Percentiles rank a stretch among this genome's conserved stretches.
These are phyloP conservation scores for Metopolophium dirhodum DNA, from an alignment of 1,140 invertebrate species.

Conservation along the genomic window DNA sequence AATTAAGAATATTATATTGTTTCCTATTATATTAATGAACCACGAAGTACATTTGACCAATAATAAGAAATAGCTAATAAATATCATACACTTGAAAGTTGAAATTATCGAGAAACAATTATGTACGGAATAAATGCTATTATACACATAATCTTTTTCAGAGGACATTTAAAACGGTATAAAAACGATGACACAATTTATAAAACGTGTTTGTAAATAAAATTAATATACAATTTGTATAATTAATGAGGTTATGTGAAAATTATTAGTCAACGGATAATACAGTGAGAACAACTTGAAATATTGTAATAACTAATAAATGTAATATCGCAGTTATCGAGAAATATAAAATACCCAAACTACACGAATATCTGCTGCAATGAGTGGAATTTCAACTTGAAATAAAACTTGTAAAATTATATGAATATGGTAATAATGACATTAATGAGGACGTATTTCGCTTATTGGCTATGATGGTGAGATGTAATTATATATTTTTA, in stretches of 20 bases:
- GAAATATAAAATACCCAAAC: neutral
- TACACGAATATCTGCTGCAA: neutral
- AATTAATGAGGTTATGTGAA: neutral
- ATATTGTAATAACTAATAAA: neutral
- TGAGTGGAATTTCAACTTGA: neutral
- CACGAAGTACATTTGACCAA: too few relatives aligned
- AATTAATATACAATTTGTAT: neutral
- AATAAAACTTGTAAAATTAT: conserved; percentile 18
- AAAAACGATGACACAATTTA: too few relatives aligned
- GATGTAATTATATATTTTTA: conserved; percentile 2
- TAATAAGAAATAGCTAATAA: too few relatives aligned
- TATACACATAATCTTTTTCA: too few relatives aligned
- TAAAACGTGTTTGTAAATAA: too few relatives aligned
- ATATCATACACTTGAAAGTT: too few relatives aligned
- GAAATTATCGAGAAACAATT: too few relatives aligned
- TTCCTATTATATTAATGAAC: too few relatives aligned
- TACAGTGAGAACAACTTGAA: neutral
- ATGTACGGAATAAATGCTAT: too few relatives aligned
- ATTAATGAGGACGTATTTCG: neutral
- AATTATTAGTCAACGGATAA: neutral
- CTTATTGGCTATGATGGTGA: neutral
- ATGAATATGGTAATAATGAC: conserved; percentile 8
- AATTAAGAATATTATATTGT: too few relatives aligned
- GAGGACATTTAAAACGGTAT: too few relatives aligned
- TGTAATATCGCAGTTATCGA: neutral